phyloP scores from a whole-genome alignment of 1,140 invertebrate species.

The Gryllus bimaculatus region DNA sequence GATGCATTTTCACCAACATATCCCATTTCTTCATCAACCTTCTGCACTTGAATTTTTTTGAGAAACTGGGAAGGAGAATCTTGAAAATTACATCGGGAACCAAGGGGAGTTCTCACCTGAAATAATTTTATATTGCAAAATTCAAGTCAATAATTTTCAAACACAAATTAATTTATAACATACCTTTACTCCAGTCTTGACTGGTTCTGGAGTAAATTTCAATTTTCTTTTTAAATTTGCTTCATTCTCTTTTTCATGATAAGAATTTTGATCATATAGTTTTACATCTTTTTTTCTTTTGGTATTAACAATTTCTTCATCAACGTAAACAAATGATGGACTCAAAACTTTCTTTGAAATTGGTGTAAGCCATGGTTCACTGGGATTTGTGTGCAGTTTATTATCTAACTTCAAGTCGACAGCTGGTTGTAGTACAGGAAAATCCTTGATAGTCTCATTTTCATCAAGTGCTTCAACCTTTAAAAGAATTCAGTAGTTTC shows the following conservation, averaged over 20 bases:
- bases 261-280: neutral
- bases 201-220: neutral
- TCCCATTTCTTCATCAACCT: neutral
- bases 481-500: too few species aligned
- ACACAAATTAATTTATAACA: neutral
- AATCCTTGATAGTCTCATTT: too few species aligned
- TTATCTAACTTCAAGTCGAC: too few species aligned
- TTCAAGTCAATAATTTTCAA: neutral
- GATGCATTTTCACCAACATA: neutral
- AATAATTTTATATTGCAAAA: neutral
- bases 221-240: neutral
- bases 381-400: too few species aligned
- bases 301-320: neutral
- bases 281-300: neutral
- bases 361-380: neutral
- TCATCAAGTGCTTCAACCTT: too few species aligned
- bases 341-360: neutral
- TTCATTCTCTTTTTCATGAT: neutral
- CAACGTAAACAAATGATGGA: neutral
- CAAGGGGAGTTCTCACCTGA: neutral
- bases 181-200: neutral
- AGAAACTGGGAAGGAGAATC: neutral
- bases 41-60: neutral
- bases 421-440: too few species aligned
- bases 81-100: neutral